Percentiles rank a stretch among this genome's conserved stretches.
These are phyloP conservation scores for Enteromius mattozi DNA, from an alignment of 2,797 vertebrate genomes.

Conservation along the genomic window DNA sequence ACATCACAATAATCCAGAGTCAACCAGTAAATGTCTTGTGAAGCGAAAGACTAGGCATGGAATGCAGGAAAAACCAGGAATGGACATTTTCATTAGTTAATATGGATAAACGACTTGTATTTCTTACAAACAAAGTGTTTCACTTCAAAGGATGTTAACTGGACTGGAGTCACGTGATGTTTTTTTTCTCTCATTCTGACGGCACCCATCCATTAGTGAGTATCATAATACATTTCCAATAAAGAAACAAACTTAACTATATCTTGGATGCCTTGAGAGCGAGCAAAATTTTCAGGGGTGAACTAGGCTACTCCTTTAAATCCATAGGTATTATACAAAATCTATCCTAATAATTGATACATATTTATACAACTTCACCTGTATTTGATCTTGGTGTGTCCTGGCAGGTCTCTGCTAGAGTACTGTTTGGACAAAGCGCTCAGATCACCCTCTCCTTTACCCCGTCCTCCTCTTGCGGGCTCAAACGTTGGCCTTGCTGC, in stretches of 20 bases:
- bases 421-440: constrained; percentile 97
- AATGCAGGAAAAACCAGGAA: not conserved
- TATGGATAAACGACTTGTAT: not conserved
- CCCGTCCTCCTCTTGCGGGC: constrained; percentile 93
- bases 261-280: not conserved
- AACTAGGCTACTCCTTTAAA: not conserved
- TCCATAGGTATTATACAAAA: not conserved
- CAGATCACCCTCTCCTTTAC: constrained; percentile 92
- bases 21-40: not conserved
- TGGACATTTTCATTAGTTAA: not conserved
- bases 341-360: too few species aligned
- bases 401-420: constrained; percentile 94
- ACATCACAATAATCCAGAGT: not conserved
- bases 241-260: not conserved
- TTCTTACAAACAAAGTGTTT: too few species aligned
- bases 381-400: constrained; percentile 97
- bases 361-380: constrained; percentile 75
- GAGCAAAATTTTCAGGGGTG: not conserved
- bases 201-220: not conserved
- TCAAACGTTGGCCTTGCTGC: constrained; percentile 97
- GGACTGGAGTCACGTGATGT: not conserved
- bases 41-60: not conserved
- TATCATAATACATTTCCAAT: not conserved
- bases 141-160: not conserved
- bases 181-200: not conserved